These are phyloP conservation scores for Epinephelus malabaricus DNA, from an alignment of 2,797 vertebrate genomes.

Conservation along the genomic window DNA sequence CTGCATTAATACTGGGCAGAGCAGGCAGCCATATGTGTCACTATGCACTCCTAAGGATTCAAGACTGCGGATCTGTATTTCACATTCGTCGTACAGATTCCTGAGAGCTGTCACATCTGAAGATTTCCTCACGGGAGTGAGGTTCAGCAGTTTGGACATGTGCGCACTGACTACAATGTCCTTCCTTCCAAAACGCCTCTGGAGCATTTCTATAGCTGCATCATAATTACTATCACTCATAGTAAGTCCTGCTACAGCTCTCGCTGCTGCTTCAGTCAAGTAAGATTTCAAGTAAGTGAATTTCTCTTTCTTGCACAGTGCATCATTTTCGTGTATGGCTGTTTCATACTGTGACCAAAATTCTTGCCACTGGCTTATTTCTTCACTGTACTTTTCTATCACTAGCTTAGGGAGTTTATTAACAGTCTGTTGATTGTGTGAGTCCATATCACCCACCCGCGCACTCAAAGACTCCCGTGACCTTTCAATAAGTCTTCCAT, in stretches of 20 bases:
- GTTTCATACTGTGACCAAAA: slow-evolving; percentile 46
- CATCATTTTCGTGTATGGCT: slow-evolving; percentile 41
- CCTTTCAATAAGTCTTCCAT: too few species aligned
- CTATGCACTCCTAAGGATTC: slow-evolving; percentile 27
- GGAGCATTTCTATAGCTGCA: slow-evolving; percentile 21
- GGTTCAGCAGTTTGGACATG: too few species aligned
- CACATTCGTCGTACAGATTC: slow-evolving; percentile 41
- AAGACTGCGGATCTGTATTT: slow-evolving; percentile 32
- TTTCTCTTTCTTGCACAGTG: slow-evolving; percentile 41
- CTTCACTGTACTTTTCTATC: slow-evolving; percentile 40
- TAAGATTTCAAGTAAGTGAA: slow-evolving; percentile 38
- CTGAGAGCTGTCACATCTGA: neutral
- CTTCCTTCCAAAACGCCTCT: slow-evolving; percentile 46
- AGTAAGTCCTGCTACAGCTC: slow-evolving; percentile 19
- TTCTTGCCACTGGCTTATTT: slow-evolving; percentile 46
- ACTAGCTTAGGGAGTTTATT: neutral
- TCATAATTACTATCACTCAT: slow-evolving; percentile 14
- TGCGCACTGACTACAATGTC: slow-evolving; percentile 15
- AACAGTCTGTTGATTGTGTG: neutral
- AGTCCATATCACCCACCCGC: neutral
- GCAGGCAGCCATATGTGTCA: slow-evolving; percentile 38
- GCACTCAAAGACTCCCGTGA: too few species aligned
- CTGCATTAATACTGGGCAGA: slow-evolving; percentile 30
- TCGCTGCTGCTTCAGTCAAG: slow-evolving; percentile 27
- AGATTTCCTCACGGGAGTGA: too few species aligned